Conservation (phyloP, 2,888 invertebrate species). For the Acanthosoma haemorrhoidale region DNA sequence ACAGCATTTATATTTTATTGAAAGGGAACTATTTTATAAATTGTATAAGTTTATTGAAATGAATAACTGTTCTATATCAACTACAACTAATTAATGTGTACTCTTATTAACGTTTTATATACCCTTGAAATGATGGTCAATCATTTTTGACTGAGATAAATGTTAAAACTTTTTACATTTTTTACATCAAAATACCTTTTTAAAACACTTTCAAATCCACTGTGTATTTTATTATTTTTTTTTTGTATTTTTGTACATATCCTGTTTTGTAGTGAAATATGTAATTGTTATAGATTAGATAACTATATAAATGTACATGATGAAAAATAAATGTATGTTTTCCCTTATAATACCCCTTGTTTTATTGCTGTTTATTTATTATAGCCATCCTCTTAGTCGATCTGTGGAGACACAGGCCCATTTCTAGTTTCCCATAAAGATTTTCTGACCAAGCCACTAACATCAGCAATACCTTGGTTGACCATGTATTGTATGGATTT, state of each 20-base stretch:
- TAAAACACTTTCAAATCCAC: not conserved
- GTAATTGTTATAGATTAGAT: conserved; percentile 31
- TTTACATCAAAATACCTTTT: conserved; percentile 27
- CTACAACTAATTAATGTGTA: conserved; percentile 19
- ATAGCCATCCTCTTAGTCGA: no score
- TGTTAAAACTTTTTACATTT: conserved; percentile 28
- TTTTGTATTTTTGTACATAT: conserved; percentile 35
- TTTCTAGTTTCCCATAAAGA: no score
- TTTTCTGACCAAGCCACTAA: no score
- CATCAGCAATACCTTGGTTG: no score
- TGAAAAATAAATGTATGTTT: conserved; percentile 23
- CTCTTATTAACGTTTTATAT: conserved; percentile 15
- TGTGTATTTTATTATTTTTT: conserved; percentile 21
- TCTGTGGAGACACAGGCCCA: no score
- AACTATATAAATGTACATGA: conserved; percentile 27
- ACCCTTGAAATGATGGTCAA: conserved; percentile 20
- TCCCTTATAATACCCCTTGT: not conserved
- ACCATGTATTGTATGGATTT: no score
- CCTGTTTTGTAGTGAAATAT: conserved; percentile 30
- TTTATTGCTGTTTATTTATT: not conserved
- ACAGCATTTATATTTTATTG: conserved; percentile 2
- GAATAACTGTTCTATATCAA: not conserved
- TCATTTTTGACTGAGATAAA: conserved; percentile 28
- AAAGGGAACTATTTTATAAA: not conserved
- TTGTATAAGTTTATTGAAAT: not conserved